Percentiles rank a stretch among this genome's conserved stretches.
These are phyloP conservation scores for Flexamia atlantica DNA, from an alignment of 2,888 invertebrate species.

Conservation along the genomic window DNA sequence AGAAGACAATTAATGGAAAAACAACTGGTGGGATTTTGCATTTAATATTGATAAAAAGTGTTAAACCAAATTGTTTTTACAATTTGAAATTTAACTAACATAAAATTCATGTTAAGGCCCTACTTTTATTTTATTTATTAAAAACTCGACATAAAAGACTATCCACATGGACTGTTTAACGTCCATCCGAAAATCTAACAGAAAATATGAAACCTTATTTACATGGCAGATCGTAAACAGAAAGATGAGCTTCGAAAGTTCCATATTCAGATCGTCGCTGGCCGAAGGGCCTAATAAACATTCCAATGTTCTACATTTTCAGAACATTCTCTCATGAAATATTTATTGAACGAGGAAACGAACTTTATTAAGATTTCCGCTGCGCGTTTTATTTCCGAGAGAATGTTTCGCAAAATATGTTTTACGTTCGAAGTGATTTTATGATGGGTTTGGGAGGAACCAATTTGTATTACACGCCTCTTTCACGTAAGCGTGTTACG, in stretches of 20 bases:
- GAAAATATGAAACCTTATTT: background rate
- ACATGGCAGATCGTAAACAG: conserved; percentile 21
- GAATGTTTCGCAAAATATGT: background rate
- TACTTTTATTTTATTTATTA: too few relatives aligned
- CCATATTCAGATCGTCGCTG: conserved; percentile 16
- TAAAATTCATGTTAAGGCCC: too few relatives aligned
- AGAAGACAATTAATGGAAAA: too few relatives aligned
- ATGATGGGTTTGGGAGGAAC: background rate
- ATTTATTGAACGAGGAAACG: conserved; percentile 14
- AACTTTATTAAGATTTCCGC: background rate
- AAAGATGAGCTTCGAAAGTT: background rate
- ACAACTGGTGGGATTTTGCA: too few relatives aligned
- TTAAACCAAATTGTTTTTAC: too few relatives aligned
- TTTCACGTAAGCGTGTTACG: background rate
- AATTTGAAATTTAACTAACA: too few relatives aligned
- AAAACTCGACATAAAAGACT: too few relatives aligned
- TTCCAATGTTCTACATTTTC: background rate
- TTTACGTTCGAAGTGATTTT: background rate
- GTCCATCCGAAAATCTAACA: background rate
- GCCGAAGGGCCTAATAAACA: conserved; percentile 14
- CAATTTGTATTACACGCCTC: background rate
- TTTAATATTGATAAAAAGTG: too few relatives aligned
- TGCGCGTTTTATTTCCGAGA: background rate
- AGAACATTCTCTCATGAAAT: conserved; percentile 19
- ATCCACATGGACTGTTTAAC: too few relatives aligned